Base-by-base conservation (phyloP, 2,113 vertebrate species). In the Rhabdomys dilectus region DNA sequence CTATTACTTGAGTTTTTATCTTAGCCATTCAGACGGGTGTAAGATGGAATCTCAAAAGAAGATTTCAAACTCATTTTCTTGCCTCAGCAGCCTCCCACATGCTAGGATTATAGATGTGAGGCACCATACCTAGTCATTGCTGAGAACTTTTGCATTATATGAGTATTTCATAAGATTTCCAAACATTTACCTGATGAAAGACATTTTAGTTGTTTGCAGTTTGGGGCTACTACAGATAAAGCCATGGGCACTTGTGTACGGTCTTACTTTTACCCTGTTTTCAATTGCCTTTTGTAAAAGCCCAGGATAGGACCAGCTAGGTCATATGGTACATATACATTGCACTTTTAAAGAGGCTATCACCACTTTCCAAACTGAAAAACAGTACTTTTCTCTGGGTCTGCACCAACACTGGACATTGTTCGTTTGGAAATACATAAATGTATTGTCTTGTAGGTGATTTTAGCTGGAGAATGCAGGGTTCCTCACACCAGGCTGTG, bases 241-340 rank as follows among this genome's bases (percentile, higher is more conserved):
- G 36, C 60, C 94, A 39, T 68, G 17, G 89, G 72, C 29, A 84
- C 86, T 76, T 87, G 31, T 92, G 39, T 62, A 60, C 17, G 95
- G 26, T 85, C 45, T 94, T 85, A 80, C 42, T 56, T 12, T 45
- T 31, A 34, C 62, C 31, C 45, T 48, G 9, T 58, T 92, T 95
- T 94, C 17, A 94, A 58, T 92, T 92, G 24, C 60, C 42, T 95
- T 75, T 48, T 9, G 34, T 58, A 85, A 91, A 92, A 90, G 75
- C 7, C 66, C 80, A 92, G 42, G 22, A 34, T n/a, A 70, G 7
- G 2, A 58, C 60, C 62, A 86, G 48, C 34, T 82, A 73, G 45
- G 34, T 91, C 62, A 29, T 22, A 36, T 36, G 17, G 17, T 51
- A 53, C 53, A 56, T 56, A 1, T 36, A 70, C 48, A 17, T 10